Percentiles rank a stretch among this genome's conserved stretches.
These are phyloP conservation scores for Poeciliopsis turneri DNA, from an alignment of 2,797 vertebrate genomes.

Conservation along the genomic window DNA sequence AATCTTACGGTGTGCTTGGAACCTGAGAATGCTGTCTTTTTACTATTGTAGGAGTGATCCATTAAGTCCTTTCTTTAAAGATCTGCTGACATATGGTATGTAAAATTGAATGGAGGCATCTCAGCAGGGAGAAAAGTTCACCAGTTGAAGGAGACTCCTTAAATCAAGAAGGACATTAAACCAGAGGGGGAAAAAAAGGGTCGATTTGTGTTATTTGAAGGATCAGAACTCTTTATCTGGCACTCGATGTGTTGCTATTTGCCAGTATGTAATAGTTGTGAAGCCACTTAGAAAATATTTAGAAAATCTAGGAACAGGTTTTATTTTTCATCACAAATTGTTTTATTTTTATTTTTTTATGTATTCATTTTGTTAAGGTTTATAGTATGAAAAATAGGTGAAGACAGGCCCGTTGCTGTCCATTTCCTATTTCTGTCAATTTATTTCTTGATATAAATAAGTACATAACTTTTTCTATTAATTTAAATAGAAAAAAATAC, in stretches of 20 bases:
- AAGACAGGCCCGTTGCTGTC: not conserved
- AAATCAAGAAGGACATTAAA: not conserved
- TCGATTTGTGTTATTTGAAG: not conserved
- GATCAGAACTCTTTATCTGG: not conserved
- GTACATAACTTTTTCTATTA: not conserved
- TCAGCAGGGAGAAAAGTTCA: not conserved
- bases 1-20: not conserved
- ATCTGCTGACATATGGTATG: not conserved
- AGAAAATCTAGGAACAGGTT: not conserved
- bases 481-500: not conserved
- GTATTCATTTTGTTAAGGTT: not conserved
- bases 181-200: not conserved
- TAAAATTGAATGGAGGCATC: not conserved
- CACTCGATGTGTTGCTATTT: not conserved
- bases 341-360: not conserved
- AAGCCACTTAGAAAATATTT: not conserved
- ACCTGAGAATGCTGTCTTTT: not conserved
- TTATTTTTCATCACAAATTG: not conserved
- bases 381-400: not conserved
- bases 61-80: not conserved
- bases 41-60: not conserved
- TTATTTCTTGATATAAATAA: not conserved
- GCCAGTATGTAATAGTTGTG: not conserved
- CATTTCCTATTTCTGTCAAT: not conserved
- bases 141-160: not conserved